Conservation (phyloP, 64 coral and sea anemone species). For the Montipora foliosa region DNA sequence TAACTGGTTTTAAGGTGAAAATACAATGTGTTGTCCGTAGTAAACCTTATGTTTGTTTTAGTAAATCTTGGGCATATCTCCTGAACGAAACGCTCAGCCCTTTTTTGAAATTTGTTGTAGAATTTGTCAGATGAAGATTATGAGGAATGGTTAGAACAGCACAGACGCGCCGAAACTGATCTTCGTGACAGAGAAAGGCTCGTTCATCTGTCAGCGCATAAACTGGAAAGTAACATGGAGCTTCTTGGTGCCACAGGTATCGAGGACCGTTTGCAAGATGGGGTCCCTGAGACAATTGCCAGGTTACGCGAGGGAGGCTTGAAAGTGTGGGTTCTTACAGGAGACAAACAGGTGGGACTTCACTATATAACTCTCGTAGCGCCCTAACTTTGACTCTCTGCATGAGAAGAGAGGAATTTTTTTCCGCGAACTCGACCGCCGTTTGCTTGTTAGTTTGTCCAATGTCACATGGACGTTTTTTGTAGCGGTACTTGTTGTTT, state of each 20-base stretch:
- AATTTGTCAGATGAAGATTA: conserved; percentile 87
- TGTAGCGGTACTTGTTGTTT: too few relatives aligned
- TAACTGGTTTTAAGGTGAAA: too few relatives aligned
- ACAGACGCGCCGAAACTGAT: conserved; percentile 88
- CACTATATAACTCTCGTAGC: too few relatives aligned
- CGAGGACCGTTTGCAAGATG: conserved; percentile 97
- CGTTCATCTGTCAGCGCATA: conserved; percentile 78
- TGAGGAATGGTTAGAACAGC: conserved; percentile 76
- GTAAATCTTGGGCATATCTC: too few relatives aligned
- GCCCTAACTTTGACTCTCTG: too few relatives aligned
- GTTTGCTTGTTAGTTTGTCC: too few relatives aligned
- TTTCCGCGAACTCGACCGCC: too few relatives aligned
- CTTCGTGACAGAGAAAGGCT: conserved; percentile 84
- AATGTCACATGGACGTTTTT: too few relatives aligned
- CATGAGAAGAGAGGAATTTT: too few relatives aligned
- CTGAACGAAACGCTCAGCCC: too few relatives aligned
- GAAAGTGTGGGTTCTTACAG: conserved; percentile 98
- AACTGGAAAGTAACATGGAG: conserved; percentile 85
- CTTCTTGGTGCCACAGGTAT: conserved; percentile 96
- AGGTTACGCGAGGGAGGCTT: conserved; percentile 89
- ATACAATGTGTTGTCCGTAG: too few relatives aligned
- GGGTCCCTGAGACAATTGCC: conserved; percentile 97
- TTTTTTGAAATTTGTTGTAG: conserved; percentile 19
- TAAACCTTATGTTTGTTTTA: too few relatives aligned
- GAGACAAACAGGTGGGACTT: conserved; percentile 93